Percentiles rank a stretch among this genome's conserved stretches.
Conservation (phyloP, 2,888 invertebrate genomes). For the Phaedon cochleariae region DNA sequence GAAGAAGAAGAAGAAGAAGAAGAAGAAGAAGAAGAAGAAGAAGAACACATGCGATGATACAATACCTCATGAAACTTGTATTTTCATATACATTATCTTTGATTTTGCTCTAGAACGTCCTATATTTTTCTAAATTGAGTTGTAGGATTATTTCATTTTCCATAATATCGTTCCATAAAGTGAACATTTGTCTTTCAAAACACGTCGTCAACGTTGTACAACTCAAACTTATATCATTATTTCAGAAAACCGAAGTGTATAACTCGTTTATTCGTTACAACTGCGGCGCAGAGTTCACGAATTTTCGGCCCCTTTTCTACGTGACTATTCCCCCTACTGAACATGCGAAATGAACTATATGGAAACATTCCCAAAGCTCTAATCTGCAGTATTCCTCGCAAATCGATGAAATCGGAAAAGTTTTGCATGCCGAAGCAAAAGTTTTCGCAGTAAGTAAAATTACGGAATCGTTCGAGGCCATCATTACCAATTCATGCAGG, state of each 20-base stretch:
- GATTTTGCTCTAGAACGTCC: too few species aligned
- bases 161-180: too few species aligned
- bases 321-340: background rate
- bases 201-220: too few species aligned
- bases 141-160: too few species aligned
- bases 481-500: conserved; percentile 55
- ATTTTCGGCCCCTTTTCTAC: background rate
- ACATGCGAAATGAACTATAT: background rate
- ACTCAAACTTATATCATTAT: background rate
- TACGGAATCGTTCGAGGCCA: conserved; percentile 54
- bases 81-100: too few species aligned
- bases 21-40: too few species aligned
- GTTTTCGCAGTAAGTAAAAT: conserved; percentile 54
- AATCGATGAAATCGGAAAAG: conserved; percentile 50
- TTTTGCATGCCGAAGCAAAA: conserved; percentile 55
- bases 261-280: background rate
- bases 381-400: background rate
- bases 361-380: background rate
- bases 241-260: background rate
- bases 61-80: too few species aligned
- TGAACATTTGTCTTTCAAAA: background rate
- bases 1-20: too few species aligned
- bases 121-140: too few species aligned
- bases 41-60: too few species aligned
- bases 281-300: background rate